Conservation (phyloP, 1,140 invertebrate species). For the Centruroides sculpturatus region DNA sequence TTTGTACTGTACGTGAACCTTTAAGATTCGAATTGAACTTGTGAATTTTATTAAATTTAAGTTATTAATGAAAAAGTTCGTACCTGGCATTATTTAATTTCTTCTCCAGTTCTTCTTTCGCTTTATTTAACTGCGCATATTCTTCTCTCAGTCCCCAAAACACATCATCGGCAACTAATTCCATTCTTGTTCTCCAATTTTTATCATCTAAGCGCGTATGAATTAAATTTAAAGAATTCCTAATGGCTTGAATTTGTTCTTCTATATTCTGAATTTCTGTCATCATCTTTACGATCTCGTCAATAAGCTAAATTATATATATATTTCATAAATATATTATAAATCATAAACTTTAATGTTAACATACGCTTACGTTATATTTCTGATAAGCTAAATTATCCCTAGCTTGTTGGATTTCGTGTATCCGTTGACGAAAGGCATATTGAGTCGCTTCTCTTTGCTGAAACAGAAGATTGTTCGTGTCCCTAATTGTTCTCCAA, state of each 20-base stretch:
- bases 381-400: conserved; percentile 4
- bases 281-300: conserved; percentile 4
- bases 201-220: conserved; percentile 8
- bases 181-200: conserved; percentile 2
- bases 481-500: conserved; percentile 1
- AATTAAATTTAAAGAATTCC: not conserved
- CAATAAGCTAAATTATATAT: not conserved
- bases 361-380: not conserved
- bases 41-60: too few species aligned
- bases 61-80: not conserved
- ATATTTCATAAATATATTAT: not conserved
- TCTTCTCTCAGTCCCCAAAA: conserved; percentile 1
- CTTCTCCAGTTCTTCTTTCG: conserved; percentile 3
- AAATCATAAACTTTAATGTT: not conserved
- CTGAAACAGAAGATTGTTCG: not conserved
- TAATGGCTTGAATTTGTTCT: not conserved
- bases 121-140: not conserved
- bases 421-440: conserved; percentile 7
- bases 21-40: too few species aligned
- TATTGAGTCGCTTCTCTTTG: conserved; percentile 10
- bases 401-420: conserved; percentile 8
- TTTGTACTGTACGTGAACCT: too few species aligned
- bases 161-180: conserved; percentile 1
- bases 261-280: conserved; percentile 3
- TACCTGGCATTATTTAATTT: conserved; percentile 6